These are phyloP conservation scores for Pollenia griseotomentosa DNA, from an alignment of 2,888 invertebrate species.

Conservation along the genomic window DNA sequence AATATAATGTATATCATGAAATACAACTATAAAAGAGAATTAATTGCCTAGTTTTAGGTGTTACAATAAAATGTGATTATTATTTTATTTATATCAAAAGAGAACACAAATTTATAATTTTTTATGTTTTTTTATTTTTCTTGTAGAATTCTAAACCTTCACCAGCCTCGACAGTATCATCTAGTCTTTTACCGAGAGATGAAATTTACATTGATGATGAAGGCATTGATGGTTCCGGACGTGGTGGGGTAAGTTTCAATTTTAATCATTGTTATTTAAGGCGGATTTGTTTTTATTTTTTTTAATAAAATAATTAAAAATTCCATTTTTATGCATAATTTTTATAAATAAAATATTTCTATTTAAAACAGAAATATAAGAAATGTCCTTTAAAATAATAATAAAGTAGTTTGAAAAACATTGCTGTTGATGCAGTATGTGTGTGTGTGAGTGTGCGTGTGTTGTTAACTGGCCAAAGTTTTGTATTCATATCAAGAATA, in stretches of 20 bases:
- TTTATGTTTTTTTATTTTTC: slow-evolving; percentile 51
- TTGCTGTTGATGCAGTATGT: neutral
- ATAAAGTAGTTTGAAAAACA: neutral
- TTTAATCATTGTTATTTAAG: neutral
- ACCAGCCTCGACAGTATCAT: slow-evolving; percentile 77
- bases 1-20: too few species aligned
- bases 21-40: too few species aligned
- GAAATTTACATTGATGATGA: slow-evolving; percentile 92
- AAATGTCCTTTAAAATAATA: slow-evolving; percentile 26
- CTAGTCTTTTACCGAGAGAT: slow-evolving; percentile 80
- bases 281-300: neutral
- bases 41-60: too few species aligned
- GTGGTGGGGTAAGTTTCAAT: slow-evolving; percentile 86
- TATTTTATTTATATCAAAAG: neutral
- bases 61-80: too few species aligned
- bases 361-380: slow-evolving; percentile 6
- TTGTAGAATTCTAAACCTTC: slow-evolving; percentile 82
- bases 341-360: slow-evolving; percentile 19
- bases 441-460: neutral
- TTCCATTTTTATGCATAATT: slow-evolving; percentile 25
- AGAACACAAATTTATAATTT: neutral
- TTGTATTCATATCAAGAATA: slow-evolving; percentile 16
- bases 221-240: slow-evolving; percentile 89
- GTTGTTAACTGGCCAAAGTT: slow-evolving; percentile 26
- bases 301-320: slow-evolving; percentile 46